These are phyloP conservation scores for Atta cephalotes DNA, from an alignment of 1,140 invertebrate species.

Conservation along the genomic window DNA sequence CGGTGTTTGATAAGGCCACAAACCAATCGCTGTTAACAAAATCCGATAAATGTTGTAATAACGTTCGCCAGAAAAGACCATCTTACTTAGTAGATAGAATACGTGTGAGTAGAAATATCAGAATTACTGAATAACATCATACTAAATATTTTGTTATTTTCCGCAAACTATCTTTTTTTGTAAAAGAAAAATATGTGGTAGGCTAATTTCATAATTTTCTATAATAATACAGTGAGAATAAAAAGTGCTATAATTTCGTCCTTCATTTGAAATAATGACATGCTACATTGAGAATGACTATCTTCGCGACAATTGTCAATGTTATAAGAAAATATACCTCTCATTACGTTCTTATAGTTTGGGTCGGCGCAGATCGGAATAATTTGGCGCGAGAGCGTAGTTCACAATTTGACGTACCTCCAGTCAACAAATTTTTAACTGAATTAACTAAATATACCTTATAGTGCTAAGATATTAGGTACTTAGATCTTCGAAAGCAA, in stretches of 20 bases:
- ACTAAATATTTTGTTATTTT: no score
- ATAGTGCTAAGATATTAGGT: neutral
- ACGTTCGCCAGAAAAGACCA: no score
- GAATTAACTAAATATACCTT: neutral
- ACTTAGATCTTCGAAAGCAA: neutral
- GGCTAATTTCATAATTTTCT: conserved; percentile 28
- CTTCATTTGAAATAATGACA: neutral
- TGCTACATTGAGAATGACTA: neutral
- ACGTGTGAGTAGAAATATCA: no score
- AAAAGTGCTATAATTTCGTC: neutral
- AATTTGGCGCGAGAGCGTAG: neutral
- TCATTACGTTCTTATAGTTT: neutral
- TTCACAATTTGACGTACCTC: neutral
- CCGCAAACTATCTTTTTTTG: no score
- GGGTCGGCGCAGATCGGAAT: neutral
- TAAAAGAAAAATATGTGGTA: no score
- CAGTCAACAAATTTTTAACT: no score
- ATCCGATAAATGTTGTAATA: no score
- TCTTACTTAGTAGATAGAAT: no score
- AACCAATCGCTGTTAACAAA: no score
- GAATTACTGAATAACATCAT: no score
- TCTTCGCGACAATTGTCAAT: neutral
- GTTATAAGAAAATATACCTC: neutral
- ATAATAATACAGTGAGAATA: neutral
- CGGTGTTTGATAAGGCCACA: no score